Evolutionary conservation across 2,888 invertebrate species (phyloP), one percentile per base, ranked within the genome.

Genomic region (Noctuana brunneofusca): DNA sequence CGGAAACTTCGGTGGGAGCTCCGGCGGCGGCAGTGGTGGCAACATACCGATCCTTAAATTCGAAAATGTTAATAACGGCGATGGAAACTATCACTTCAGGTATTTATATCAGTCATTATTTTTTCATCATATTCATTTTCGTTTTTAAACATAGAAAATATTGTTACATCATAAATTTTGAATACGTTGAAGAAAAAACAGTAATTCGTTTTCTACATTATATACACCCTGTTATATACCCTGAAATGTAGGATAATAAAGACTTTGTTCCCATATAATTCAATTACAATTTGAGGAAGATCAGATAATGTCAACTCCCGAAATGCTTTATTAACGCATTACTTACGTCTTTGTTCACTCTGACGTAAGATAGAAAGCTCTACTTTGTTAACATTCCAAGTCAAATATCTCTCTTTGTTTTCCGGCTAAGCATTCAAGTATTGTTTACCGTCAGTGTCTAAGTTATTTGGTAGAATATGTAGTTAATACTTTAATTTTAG

Each of bases 11-110:
- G 71, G 70, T 74, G 46, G 81, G 20, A 65, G 64, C 30, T 46
- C 64, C 73, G 69, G 68, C 38, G 69, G 68, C 55, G 71, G 81
- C 71, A 48, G 27, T 46, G 81, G 84, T 24, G 76, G 82, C 11
- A 82, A 87, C 67, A 84, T 86, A 67, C 94, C 94, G 8, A 94
- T 94, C 69, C 81, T 93, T 12, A 92, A 92, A 69, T 94, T 93
- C 73, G 93, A 93, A 67, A 94, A 94, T 69, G 92, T 90, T 62
- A 94, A 94, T 83, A 94, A 94, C 72, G 93, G 94, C 43, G 94
- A 93, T 71, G 95, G 94, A 66, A 93, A 87, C 69, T 95, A 95
- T 75, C 92, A 88, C 66, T 95, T 93, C 82, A 93, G 92, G 94
- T 94, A 79, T 78, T 4, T 4, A 30, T 16, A 16, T 49, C 24